Conservation (phyloP, 2,888 invertebrate genomes). For the Agriopis leucophaearia region DNA sequence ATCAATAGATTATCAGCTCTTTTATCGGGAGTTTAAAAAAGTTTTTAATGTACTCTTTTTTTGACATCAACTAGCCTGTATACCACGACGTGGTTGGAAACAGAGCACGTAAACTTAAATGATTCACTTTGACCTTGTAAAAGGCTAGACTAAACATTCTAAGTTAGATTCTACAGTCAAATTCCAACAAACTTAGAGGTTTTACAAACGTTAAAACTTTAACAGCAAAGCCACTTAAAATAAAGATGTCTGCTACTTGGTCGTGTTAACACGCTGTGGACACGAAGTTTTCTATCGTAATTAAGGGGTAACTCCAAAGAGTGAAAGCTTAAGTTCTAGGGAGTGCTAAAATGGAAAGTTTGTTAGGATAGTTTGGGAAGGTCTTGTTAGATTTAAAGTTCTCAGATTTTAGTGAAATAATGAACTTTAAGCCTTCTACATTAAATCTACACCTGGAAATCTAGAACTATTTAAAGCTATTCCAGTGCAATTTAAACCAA, state of each 20-base stretch:
- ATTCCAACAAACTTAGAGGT: not conserved
- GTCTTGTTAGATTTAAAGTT: conserved; percentile 3
- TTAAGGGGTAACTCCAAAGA: conserved; percentile 21
- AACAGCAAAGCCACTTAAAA: conserved; percentile 2
- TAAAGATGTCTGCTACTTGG: conserved; percentile 7
- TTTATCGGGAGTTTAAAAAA: no score
- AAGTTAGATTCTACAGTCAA: not conserved
- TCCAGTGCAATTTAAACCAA: no score
- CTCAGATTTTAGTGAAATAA: not conserved
- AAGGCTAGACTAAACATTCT: not conserved
- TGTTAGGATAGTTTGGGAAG: conserved; percentile 9
- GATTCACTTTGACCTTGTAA: no score
- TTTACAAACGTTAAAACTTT: not conserved
- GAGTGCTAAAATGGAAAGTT: conserved; percentile 21
- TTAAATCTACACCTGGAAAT: not conserved
- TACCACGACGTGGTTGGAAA: no score
- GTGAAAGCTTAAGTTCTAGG: conserved; percentile 27
- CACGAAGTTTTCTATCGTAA: conserved; percentile 27
- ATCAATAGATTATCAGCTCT: no score
- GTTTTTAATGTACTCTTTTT: no score
- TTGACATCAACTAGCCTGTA: no score
- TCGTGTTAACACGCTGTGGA: conserved; percentile 15
- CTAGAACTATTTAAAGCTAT: no score
- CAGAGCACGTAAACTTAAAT: no score
- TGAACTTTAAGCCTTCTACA: not conserved